phyloP scores from a whole-genome alignment of 2,888 invertebrate genomes.

The Amphipoea oculea region DNA sequence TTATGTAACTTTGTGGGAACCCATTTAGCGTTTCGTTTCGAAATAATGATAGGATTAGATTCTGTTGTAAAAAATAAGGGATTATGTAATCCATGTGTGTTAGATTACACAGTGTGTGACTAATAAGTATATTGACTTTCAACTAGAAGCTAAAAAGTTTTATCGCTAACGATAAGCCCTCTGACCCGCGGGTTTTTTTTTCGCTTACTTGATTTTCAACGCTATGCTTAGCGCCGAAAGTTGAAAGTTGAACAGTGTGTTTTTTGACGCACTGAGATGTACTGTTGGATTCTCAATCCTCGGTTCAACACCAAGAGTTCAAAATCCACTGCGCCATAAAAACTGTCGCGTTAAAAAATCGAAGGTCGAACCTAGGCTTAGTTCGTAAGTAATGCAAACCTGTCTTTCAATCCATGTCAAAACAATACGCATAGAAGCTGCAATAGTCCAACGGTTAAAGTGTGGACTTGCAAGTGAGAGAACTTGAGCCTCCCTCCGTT shows the following conservation, averaged over 20 bases:
- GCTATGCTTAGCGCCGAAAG: background rate
- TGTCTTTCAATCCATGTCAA: background rate
- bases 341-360: background rate
- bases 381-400: background rate
- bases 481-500: too few species aligned
- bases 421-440: background rate
- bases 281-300: background rate
- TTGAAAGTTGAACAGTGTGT: background rate
- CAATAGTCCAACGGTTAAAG: background rate
- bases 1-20: slow-evolving; percentile 54
- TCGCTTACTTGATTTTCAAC: background rate
- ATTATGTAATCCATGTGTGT: slow-evolving; percentile 17
- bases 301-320: background rate
- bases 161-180: background rate
- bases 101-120: background rate
- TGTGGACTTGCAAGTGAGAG: too few species aligned
- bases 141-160: background rate
- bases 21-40: slow-evolving; percentile 31
- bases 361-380: background rate
- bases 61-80: background rate
- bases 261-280: background rate
- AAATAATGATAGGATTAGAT: slow-evolving; percentile 32
- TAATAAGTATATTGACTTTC: background rate
- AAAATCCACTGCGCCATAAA: background rate
- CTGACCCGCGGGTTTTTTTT: background rate